phyloP scores from a whole-genome alignment of 2,113 vertebrate species.

The Suricata suricatta region DNA sequence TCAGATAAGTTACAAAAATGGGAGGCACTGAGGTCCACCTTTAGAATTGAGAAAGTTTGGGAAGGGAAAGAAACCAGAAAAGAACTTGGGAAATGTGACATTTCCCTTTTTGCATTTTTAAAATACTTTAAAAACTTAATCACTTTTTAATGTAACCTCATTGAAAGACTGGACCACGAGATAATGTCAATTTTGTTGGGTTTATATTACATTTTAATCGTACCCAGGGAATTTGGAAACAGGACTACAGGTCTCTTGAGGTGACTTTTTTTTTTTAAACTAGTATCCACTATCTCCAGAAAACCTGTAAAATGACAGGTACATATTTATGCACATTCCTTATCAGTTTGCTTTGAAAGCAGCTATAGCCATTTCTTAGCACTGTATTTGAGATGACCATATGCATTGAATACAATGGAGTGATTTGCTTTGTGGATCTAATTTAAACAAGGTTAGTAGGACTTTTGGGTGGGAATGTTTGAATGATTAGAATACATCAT shows the following conservation, averaged over 20 bases:
- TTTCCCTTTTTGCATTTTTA: not conserved
- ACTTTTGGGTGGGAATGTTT: not conserved
- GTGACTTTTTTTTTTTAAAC: not conserved
- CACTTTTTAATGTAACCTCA: not conserved
- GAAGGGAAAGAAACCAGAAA: not conserved
- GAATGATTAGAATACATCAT: conserved; percentile 14
- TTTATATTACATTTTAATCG: not conserved
- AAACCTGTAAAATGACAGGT: not conserved
- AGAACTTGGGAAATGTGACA: not conserved
- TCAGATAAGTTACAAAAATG: not conserved
- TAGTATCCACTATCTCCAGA: not conserved
- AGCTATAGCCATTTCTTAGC: not conserved
- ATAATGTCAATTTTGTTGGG: not conserved
- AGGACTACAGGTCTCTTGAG: not conserved
- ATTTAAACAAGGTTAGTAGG: not conserved
- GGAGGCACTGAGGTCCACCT: not conserved
- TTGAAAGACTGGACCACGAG: not conserved
- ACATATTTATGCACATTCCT: not conserved
- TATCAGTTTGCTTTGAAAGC: not conserved
- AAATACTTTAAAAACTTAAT: not conserved
- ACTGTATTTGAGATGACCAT: not conserved
- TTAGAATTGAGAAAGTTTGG: not conserved
- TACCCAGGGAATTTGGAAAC: not conserved
- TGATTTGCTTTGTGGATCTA: not conserved
- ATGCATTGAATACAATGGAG: not conserved